phyloP scores from a whole-genome alignment of 1,140 invertebrate genomes.

The Capitella teleta region DNA sequence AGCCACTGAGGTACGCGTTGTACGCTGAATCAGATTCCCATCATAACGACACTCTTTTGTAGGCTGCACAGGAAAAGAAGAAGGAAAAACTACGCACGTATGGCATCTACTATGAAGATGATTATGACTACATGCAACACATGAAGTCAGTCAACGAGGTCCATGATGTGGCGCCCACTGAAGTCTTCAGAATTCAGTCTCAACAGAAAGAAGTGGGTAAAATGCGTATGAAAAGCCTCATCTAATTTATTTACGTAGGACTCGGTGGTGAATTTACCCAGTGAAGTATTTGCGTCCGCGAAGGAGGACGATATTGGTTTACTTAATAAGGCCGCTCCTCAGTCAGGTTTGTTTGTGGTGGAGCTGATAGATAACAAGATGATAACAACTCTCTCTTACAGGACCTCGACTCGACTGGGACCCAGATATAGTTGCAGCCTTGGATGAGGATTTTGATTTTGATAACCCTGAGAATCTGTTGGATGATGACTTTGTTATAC shows the following conservation, averaged over 20 bases:
- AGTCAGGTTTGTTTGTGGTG: too few relatives aligned
- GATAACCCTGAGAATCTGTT: slow-evolving; percentile 69
- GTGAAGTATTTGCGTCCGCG: slow-evolving; percentile 82
- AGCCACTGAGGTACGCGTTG: background rate
- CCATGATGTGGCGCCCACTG: slow-evolving; percentile 30
- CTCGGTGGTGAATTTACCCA: too few relatives aligned
- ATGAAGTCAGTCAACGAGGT: slow-evolving; percentile 53
- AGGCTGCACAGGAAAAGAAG: slow-evolving; percentile 16
- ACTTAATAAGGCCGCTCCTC: slow-evolving; percentile 72
- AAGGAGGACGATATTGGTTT: slow-evolving; percentile 79
- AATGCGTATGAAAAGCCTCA: too few relatives aligned
- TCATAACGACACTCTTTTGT: background rate
- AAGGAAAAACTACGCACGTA: slow-evolving; percentile 74
- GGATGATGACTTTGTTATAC: slow-evolving; percentile 82
- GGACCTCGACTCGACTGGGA: slow-evolving; percentile 73
- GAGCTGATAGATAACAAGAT: too few relatives aligned
- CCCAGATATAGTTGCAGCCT: slow-evolving; percentile 80
- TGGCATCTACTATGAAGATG: slow-evolving; percentile 92
- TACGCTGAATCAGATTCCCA: background rate
- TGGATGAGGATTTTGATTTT: slow-evolving; percentile 85
- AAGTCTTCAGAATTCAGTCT: slow-evolving; percentile 12
- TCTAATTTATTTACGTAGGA: too few relatives aligned
- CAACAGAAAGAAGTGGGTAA: background rate
- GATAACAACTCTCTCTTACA: too few relatives aligned
- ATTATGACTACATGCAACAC: slow-evolving; percentile 92